These are phyloP conservation scores for Dipodomys spectabilis DNA, from an alignment of 2,113 vertebrate species.

Conservation along the genomic window DNA sequence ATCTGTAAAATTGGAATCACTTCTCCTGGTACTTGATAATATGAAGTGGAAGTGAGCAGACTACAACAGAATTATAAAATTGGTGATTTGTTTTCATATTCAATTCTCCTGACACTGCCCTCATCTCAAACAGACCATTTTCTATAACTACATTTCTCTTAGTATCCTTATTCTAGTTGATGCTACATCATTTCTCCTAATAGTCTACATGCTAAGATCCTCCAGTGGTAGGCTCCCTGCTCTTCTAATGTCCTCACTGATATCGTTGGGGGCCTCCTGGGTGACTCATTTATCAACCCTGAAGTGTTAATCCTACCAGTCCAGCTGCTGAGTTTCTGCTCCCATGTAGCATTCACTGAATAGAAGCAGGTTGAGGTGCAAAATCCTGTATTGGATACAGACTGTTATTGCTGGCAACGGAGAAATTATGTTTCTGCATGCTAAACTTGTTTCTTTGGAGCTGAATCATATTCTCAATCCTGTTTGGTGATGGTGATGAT, in stretches of 20 bases:
- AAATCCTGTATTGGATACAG: not conserved
- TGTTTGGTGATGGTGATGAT: not conserved
- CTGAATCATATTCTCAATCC: slow-evolving; percentile 10
- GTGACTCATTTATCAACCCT: slow-evolving; percentile 11
- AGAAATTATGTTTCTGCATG: slow-evolving; percentile 34
- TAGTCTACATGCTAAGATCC: not conserved
- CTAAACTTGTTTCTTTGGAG: slow-evolving; percentile 37
- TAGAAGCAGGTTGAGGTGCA: slow-evolving; percentile 15
- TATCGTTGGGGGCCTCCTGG: not conserved
- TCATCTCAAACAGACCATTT: not conserved
- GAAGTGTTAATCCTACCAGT: not conserved
- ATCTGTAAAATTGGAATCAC: slow-evolving; percentile 59
- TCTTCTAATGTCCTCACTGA: slow-evolving; percentile 12
- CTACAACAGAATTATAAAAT: slow-evolving; percentile 36
- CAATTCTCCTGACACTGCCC: not conserved
- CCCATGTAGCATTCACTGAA: not conserved
- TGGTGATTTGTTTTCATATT: slow-evolving; percentile 56
- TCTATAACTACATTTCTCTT: not conserved
- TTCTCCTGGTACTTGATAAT: slow-evolving; percentile 49
- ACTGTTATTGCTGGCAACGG: slow-evolving; percentile 2
- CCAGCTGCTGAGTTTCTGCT: slow-evolving; percentile 13
- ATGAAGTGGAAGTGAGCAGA: slow-evolving; percentile 59
- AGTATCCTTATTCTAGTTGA: slow-evolving; percentile 2
- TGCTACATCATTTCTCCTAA: not conserved
- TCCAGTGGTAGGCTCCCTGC: not conserved